Conservation (phyloP, 2,113 vertebrate species). For the Fukomys damarensis region DNA sequence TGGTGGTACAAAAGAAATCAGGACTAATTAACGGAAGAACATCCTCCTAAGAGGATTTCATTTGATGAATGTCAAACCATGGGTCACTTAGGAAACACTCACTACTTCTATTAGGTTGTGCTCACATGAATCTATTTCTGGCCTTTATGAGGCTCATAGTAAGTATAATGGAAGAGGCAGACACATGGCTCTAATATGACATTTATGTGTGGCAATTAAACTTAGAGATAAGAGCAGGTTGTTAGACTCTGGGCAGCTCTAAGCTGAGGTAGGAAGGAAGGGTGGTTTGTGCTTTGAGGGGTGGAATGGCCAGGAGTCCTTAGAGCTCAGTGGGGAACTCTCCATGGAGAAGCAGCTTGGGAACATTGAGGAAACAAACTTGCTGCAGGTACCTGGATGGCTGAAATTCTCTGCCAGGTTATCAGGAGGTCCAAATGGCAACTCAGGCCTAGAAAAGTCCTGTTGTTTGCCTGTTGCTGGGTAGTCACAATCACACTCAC, state of each 20-base stretch:
- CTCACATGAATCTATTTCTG: neutral
- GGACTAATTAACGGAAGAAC: neutral
- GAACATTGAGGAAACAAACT: neutral
- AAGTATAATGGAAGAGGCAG: neutral
- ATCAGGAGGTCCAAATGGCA: too few species aligned
- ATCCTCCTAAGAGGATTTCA: neutral
- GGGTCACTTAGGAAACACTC: neutral
- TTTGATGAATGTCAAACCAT: neutral
- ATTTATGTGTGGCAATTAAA: neutral
- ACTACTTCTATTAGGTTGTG: neutral
- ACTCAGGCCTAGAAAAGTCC: neutral
- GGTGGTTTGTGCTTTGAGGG: neutral
- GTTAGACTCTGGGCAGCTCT: neutral
- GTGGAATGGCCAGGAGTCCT: neutral
- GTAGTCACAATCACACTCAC: neutral
- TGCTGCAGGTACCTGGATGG: neutral
- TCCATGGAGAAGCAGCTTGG: neutral
- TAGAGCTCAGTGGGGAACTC: neutral
- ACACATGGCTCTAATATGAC: neutral
- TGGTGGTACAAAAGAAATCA: neutral
- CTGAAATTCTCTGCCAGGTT: neutral
- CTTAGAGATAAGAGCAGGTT: neutral
- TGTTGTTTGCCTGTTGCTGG: neutral
- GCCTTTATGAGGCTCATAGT: neutral
- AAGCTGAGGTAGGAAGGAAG: neutral